Conservation (phyloP, 2,888 invertebrate genomes). For the Diabrotica balteata region DNA sequence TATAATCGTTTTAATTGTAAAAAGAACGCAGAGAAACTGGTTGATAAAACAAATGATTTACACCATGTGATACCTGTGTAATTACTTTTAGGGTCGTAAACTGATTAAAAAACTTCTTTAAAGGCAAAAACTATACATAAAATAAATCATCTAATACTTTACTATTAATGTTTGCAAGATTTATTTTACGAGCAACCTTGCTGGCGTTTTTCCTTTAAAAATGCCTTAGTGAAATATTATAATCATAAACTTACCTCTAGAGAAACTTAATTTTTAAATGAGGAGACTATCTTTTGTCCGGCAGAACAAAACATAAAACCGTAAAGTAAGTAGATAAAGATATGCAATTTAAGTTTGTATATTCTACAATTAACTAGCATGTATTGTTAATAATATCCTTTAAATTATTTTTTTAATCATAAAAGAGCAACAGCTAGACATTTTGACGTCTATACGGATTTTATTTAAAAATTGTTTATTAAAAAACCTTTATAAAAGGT, state of each 20-base stretch:
- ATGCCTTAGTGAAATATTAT: slow-evolving; percentile 40
- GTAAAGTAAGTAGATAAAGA: slow-evolving; percentile 1
- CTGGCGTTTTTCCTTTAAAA: slow-evolving; percentile 36
- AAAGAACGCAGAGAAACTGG: not conserved
- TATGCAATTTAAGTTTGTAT: too few species aligned
- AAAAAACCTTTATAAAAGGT: too few species aligned
- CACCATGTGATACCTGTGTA: slow-evolving; percentile 5
- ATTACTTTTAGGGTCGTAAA: slow-evolving; percentile 10
- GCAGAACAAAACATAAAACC: slow-evolving; percentile 5
- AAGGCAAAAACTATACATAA: slow-evolving; percentile 39
- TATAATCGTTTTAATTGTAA: too few species aligned
- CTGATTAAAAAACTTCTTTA: slow-evolving; percentile 10
- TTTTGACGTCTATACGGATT: too few species aligned
- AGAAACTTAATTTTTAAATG: not conserved
- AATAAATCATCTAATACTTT: slow-evolving; percentile 51
- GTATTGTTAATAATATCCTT: too few species aligned
- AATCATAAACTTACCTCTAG: slow-evolving; percentile 33
- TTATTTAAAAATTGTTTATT: too few species aligned
- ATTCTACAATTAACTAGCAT: too few species aligned
- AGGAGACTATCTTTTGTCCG: slow-evolving; percentile 10
- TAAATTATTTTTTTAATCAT: too few species aligned
- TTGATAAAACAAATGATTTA: slow-evolving; percentile 9
- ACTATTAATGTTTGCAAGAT: slow-evolving; percentile 48
- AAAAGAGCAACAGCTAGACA: too few species aligned
- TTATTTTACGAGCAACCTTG: slow-evolving; percentile 46